Conservation (phyloP, 1,140 invertebrate genomes). For the Stegodyphus mimosarum region DNA sequence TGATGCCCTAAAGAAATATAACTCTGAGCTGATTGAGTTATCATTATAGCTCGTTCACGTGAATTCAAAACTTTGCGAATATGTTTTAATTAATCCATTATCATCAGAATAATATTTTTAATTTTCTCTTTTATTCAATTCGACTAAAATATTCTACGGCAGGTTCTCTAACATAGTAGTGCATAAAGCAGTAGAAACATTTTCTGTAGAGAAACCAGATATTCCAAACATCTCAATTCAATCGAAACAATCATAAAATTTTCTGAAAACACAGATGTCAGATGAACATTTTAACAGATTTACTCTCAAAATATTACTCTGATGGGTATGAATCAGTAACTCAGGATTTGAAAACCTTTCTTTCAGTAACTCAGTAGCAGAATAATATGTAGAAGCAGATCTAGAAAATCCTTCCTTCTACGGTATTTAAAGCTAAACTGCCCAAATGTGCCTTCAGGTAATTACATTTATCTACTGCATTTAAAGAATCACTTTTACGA, state of each 20-base stretch:
- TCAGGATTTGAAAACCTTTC: slow-evolving; percentile 6
- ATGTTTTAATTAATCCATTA: too few species aligned
- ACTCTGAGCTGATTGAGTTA: too few species aligned
- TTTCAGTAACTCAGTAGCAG: slow-evolving; percentile 5
- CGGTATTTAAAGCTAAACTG: not conserved
- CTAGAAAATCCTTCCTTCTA: not conserved
- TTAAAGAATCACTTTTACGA: slow-evolving; percentile 6
- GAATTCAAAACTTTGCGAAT: too few species aligned
- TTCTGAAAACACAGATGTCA: not conserved
- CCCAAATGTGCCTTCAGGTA: slow-evolving; percentile 11
- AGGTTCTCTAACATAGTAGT: not conserved
- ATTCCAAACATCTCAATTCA: slow-evolving; percentile 13
- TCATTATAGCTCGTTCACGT: too few species aligned
- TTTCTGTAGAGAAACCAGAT: not conserved
- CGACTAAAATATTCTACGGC: too few species aligned
- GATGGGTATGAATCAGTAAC: slow-evolving; percentile 10
- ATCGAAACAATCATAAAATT: slow-evolving; percentile 5
- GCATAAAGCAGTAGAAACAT: not conserved
- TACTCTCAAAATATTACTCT: slow-evolving; percentile 8
- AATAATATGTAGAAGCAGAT: not conserved
- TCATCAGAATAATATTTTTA: too few species aligned
- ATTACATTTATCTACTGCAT: slow-evolving; percentile 16
- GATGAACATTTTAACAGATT: not conserved
- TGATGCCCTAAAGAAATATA: too few species aligned
- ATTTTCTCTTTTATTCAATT: too few species aligned